Evolutionary conservation across 1,140 invertebrate genomes (phyloP), one percentile per base, ranked within the genome.

Genomic region (Hypothenemus hampei): DNA sequence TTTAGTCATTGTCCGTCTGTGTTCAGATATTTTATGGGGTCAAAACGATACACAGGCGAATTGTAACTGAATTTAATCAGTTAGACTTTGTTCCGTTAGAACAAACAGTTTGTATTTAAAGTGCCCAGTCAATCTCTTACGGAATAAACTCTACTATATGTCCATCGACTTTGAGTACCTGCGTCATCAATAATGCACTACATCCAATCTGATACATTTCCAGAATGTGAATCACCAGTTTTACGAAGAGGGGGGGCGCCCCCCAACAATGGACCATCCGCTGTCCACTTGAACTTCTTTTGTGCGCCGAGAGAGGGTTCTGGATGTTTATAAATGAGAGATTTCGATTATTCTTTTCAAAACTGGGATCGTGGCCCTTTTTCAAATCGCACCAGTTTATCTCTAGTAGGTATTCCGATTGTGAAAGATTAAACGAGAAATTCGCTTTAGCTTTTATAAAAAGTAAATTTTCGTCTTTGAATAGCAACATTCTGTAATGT

Each of bases 161-260:
- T 16, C 48, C 33, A 57, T 57, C 21, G 43, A 45, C 49, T 54
- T 65, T 63, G 63, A 68, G 66, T 68, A 68, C 66, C 66, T 68
- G 66, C 65, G 55, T 69, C 67, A 69, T 67, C 65, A 66, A 69
- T 69, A 69, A 69, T 69, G 64, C 65, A 66, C 64, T 67, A 62
- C 61, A 63, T 65, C 57, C 61, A 63, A 63, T 63, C 61, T 64
- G 62, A 61, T 67, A 62, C 57, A 63, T 64, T 64, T 64, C 57
- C 51, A 57, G 58, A 54, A 64, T 64, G 62, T 65, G 65, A 67
- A 65, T 67, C 65, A 65, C 64, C 48, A 53, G 47, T 52, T 51
- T 45, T 49, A 37, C 23, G n/a, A 51, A 43, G 26, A 35, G 43
- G 55, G 45, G 45, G 29, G 41, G 33, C 46, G 47, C 36, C 41